A percentile compares a stretch with the other conserved stretches of the same genome.
phyloP scores from a whole-genome alignment of 92 coral and sea anemone genomes.

The Meandrina meandrites region DNA sequence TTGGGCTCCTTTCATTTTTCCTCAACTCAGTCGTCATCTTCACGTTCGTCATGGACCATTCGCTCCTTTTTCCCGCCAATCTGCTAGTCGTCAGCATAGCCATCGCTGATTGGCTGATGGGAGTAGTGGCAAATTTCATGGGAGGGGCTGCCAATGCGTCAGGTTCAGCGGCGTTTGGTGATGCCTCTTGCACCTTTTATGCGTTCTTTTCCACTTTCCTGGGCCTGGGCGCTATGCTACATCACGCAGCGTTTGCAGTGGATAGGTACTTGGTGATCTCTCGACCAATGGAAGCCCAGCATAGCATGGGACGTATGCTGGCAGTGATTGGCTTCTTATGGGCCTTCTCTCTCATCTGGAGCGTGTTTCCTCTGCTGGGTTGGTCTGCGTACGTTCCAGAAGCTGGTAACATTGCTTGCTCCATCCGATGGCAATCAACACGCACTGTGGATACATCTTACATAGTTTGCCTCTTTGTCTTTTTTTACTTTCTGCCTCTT shows the following conservation, averaged over 20 bases:
- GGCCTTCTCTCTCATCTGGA: slow-evolving; percentile 44
- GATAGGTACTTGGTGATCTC: slow-evolving; percentile 49
- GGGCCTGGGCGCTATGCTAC: slow-evolving; percentile 53
- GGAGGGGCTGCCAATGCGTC: slow-evolving; percentile 47
- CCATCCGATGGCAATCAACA: slow-evolving; percentile 53
- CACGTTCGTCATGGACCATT: slow-evolving; percentile 43
- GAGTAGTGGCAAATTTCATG: slow-evolving; percentile 39
- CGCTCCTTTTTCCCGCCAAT: slow-evolving; percentile 51
- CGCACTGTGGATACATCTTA: slow-evolving; percentile 33
- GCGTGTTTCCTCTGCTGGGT: slow-evolving; percentile 58
- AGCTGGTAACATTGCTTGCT: slow-evolving; percentile 53
- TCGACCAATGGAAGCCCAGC: neutral
- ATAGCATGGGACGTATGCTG: slow-evolving; percentile 5
- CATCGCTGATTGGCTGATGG: slow-evolving; percentile 46
- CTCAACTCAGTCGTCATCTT: slow-evolving; percentile 47
- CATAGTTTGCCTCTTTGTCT: slow-evolving; percentile 43
- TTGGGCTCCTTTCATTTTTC: slow-evolving; percentile 8
- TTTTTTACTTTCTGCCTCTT: slow-evolving; percentile 57
- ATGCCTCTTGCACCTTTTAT: slow-evolving; percentile 27
- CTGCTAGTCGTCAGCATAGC: slow-evolving; percentile 51
- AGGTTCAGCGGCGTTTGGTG: slow-evolving; percentile 13
- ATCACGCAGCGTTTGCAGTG: slow-evolving; percentile 45
- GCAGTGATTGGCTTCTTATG: slow-evolving; percentile 14
- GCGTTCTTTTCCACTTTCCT: slow-evolving; percentile 46
- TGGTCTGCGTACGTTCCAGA: slow-evolving; percentile 73